Evolutionary conservation across 2,113 vertebrate genomes (phyloP).

Genomic region (Cephalophus harveyi): DNA sequence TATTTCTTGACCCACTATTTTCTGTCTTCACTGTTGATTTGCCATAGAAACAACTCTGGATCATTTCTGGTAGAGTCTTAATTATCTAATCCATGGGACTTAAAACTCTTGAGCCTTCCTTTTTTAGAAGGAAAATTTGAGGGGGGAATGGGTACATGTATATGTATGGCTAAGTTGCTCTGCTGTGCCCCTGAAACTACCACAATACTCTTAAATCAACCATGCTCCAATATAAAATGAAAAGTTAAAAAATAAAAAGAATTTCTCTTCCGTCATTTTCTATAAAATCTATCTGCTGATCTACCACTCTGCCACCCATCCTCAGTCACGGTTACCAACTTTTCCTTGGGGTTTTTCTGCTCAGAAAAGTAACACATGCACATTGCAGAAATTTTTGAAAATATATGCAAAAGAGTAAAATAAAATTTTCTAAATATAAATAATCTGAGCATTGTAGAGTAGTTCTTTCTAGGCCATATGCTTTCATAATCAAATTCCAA

Average conservation of each 20-base stretch:
- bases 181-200: not conserved
- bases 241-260: not conserved
- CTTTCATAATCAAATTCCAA: slow-evolving; percentile 34
- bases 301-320: not conserved
- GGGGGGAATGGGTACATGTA: not conserved
- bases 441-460: not conserved
- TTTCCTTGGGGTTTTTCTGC: not conserved
- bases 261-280: not conserved
- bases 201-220: not conserved
- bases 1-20: not conserved
- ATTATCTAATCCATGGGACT: not conserved
- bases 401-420: slow-evolving; percentile 14
- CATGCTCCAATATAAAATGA: not conserved
- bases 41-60: not conserved
- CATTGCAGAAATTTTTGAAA: slow-evolving; percentile 34
- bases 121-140: not conserved
- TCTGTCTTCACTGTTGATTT: not conserved
- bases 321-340: not conserved
- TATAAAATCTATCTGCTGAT: not conserved
- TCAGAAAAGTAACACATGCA: not conserved
- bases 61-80: not conserved
- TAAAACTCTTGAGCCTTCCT: slow-evolving; percentile 8
- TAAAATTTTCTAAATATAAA: slow-evolving; percentile 40
- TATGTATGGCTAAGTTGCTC: not conserved
- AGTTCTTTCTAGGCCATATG: not conserved